Conservation (phyloP, 2,797 vertebrate species). For the Macropus fuliginosus region DNA sequence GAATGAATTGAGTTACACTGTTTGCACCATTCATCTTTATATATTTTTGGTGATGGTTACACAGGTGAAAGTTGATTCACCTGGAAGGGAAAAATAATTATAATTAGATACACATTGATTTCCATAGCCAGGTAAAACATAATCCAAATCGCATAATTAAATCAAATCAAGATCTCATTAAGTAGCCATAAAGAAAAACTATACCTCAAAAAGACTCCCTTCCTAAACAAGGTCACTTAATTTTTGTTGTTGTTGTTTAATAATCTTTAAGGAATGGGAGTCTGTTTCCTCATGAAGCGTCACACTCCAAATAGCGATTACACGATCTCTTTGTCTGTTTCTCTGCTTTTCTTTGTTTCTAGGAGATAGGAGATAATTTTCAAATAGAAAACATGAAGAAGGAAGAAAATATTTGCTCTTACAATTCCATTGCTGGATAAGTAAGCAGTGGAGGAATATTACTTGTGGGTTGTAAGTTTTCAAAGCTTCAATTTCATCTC, state of each 20-base stretch:
- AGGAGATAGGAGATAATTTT: not conserved
- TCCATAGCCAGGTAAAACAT: no score
- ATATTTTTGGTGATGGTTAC: not conserved
- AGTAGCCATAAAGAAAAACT: not conserved
- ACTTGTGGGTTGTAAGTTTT: not conserved
- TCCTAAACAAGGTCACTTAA: not conserved
- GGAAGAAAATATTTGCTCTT: not conserved
- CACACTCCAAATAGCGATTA: not conserved
- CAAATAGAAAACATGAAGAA: not conserved
- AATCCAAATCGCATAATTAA: not conserved
- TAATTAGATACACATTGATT: not conserved
- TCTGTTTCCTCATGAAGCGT: not conserved
- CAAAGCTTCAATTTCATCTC: not conserved
- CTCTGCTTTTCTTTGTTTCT: not conserved
- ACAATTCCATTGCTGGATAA: not conserved
- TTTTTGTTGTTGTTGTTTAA: not conserved
- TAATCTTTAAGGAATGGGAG: not conserved
- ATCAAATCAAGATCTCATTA: not conserved
- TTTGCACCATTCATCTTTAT: slow-evolving; percentile 39
- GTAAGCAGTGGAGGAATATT: not conserved
- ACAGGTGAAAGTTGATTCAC: not conserved
- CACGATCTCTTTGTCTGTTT: not conserved
- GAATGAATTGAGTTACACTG: slow-evolving; percentile 60
- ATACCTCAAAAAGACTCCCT: not conserved
- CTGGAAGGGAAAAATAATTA: not conserved